Percentiles rank a stretch among this genome's conserved stretches.
Evolutionary conservation across 2,113 vertebrate species (phyloP).

Genomic region (Cyprinodon brontotheroides): DNA sequence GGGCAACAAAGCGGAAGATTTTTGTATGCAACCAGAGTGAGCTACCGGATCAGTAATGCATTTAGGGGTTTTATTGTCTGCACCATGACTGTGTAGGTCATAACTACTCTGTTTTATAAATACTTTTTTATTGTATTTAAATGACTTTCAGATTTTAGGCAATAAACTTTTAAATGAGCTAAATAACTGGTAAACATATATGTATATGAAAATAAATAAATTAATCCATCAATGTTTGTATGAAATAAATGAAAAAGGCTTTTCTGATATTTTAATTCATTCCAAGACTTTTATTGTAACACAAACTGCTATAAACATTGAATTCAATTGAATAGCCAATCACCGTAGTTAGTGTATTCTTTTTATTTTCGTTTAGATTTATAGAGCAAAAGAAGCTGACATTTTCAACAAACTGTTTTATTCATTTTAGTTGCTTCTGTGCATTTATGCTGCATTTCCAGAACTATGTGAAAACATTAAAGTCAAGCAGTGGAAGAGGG

Average conservation of each 20-base stretch:
- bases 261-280: no score
- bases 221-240: not conserved
- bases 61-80: not conserved
- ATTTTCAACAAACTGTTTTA: not conserved
- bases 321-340: not conserved
- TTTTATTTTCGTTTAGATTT: not conserved
- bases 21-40: no score
- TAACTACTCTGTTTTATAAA: no score
- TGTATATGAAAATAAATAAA: not conserved
- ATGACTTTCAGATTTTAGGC: not conserved
- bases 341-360: not conserved
- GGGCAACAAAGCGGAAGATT: no score
- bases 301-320: not conserved
- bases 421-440: not conserved
- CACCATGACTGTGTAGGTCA: no score
- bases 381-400: no score
- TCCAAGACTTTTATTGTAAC: not conserved
- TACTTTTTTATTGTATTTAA: not conserved
- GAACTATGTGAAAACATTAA: conserved; percentile 3
- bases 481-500: conserved; percentile 28
- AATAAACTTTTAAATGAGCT: not conserved
- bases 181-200: not conserved
- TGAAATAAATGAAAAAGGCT: not conserved
- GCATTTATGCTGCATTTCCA: conserved; percentile 8
- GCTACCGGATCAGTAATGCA: no score